Evolutionary conservation across 92 coral and sea anemone genomes (phyloP).

Genomic region (Zoanthus sansibaricus): DNA sequence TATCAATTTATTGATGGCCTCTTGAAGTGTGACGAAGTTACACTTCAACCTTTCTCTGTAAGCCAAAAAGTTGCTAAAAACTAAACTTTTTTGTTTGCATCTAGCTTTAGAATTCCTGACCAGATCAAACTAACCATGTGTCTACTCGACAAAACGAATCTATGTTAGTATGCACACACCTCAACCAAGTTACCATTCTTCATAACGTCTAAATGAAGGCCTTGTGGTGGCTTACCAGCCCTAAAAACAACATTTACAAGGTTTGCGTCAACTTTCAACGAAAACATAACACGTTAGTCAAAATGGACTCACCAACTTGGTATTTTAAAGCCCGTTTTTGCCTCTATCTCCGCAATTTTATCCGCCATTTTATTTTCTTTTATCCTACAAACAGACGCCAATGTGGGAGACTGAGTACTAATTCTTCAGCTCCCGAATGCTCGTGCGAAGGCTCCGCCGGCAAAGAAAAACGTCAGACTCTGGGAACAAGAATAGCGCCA

Average conservation of each 20-base stretch:
- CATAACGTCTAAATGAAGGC: constrained; percentile 95
- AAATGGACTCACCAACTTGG: constrained; percentile 81
- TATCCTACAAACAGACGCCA: neutral
- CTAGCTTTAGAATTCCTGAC: neutral
- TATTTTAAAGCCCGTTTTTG: constrained; percentile 72
- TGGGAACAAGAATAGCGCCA: no score
- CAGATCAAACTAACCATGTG: neutral
- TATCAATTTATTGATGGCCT: neutral
- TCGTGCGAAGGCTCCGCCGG: no score
- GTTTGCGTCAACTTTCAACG: constrained; percentile 1
- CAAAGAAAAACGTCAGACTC: no score
- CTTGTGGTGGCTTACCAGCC: constrained; percentile 98
- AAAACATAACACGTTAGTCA: neutral
- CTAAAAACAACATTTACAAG: constrained; percentile 54
- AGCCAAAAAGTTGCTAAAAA: neutral
- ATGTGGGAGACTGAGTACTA: constrained; percentile 18
- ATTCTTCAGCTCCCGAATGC: constrained; percentile 18
- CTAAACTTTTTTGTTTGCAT: neutral
- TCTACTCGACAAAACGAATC: neutral
- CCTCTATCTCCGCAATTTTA: constrained; percentile 64
- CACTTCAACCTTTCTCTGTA: neutral
- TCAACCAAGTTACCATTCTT: constrained; percentile 89
- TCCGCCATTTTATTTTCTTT: constrained; percentile 87
- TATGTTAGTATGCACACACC: constrained; percentile 48
- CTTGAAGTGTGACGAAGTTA: neutral